Conservation (phyloP, 2,888 invertebrate genomes). For the Notocelia uddmanniana region DNA sequence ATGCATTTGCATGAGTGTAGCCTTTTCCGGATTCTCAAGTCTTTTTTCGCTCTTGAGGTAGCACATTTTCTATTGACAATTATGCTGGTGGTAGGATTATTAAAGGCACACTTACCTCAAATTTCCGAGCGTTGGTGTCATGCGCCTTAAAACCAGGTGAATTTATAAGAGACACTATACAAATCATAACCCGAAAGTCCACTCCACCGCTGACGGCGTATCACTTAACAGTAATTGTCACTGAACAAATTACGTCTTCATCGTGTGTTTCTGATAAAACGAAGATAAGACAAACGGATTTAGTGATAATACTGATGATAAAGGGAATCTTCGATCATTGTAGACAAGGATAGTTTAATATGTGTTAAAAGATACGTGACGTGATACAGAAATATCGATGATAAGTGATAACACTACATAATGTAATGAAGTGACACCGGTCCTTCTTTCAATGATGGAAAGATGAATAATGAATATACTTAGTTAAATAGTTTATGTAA, state of each 20-base stretch:
- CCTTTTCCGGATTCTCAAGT: neutral
- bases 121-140: conserved; percentile 24
- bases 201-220: conserved; percentile 52
- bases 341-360: neutral
- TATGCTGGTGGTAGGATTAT: neutral
- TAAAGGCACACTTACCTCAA: conserved; percentile 29
- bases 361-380: conserved; percentile 48
- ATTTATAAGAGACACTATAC: conserved; percentile 31
- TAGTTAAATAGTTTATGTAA: too few relatives aligned
- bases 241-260: conserved; percentile 53
- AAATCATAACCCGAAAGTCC: conserved; percentile 34
- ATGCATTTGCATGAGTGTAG: too few relatives aligned
- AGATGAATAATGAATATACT: too few relatives aligned
- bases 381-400: neutral
- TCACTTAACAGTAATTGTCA: conserved; percentile 55
- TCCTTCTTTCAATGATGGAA: too few relatives aligned
- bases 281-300: conserved; percentile 60
- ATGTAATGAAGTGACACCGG: too few relatives aligned
- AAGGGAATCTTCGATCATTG: neutral
- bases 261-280: conserved; percentile 56
- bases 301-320: neutral
- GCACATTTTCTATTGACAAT: neutral
- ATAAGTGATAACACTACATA: too few relatives aligned
- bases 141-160: conserved; percentile 22
- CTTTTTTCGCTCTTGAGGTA: neutral